Evolutionary conservation across 2,113 vertebrate genomes (phyloP).

Genomic region (Sander vitreus): DNA sequence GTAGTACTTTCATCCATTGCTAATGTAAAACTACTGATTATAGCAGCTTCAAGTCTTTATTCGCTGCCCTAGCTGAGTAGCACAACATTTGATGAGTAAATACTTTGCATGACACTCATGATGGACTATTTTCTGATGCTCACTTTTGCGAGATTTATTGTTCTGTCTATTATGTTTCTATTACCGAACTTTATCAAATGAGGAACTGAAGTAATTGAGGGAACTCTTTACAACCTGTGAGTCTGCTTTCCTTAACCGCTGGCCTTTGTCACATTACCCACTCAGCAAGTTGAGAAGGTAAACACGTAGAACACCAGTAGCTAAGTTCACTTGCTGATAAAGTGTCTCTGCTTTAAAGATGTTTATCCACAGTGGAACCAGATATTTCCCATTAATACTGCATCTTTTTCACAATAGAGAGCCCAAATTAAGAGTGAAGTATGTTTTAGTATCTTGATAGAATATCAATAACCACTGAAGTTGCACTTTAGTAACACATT

Average conservation of each 20-base stretch:
- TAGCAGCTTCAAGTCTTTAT: background rate
- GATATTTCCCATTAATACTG: background rate
- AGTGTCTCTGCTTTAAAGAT: background rate
- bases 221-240: conserved; percentile 24
- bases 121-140: background rate
- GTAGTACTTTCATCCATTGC: background rate
- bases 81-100: background rate
- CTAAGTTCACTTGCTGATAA: conserved; percentile 9
- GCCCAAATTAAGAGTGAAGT: background rate
- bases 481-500: background rate
- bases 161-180: background rate
- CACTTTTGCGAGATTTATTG: background rate
- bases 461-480: background rate
- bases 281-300: conserved; percentile 38
- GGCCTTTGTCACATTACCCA: conserved; percentile 41
- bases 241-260: conserved; percentile 58
- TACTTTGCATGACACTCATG: background rate
- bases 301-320: conserved; percentile 24
- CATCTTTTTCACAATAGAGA: background rate
- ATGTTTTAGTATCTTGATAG: background rate
- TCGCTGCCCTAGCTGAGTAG: background rate
- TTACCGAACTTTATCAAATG: background rate
- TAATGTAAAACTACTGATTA: background rate
- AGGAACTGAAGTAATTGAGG: background rate
- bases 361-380: background rate